Evolutionary conservation across 2,888 invertebrate species (phyloP).

Genomic region (Brenthis ino): DNA sequence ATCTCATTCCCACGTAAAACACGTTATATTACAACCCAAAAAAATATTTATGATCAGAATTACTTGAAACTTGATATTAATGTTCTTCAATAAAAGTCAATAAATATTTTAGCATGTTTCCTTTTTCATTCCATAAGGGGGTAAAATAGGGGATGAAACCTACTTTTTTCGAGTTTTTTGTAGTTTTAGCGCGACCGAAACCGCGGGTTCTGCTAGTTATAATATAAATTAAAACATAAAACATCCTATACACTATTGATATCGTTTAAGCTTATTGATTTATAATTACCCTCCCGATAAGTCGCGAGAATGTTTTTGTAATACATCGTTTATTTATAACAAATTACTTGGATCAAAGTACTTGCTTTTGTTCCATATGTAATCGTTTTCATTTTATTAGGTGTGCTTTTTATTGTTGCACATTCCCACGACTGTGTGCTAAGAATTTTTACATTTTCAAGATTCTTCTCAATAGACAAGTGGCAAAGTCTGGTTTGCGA

Average conservation of each 20-base stretch:
- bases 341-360: constrained; percentile 49
- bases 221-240: constrained; percentile 13
- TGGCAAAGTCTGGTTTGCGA: background rate
- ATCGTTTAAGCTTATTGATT: constrained; percentile 53
- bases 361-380: constrained; percentile 44
- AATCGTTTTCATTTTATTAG: constrained; percentile 39
- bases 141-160: too few relatives aligned
- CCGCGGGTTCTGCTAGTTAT: too few relatives aligned
- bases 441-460: constrained; percentile 15
- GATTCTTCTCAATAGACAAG: constrained; percentile 9
- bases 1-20: too few relatives aligned
- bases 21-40: too few relatives aligned
- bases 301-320: constrained; percentile 48
- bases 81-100: too few relatives aligned
- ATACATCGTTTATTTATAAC: constrained; percentile 51
- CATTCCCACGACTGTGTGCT: constrained; percentile 40
- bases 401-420: constrained; percentile 38
- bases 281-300: constrained; percentile 53
- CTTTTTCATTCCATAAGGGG: too few relatives aligned
- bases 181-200: too few relatives aligned
- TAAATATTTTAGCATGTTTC: too few relatives aligned
- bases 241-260: constrained; percentile 42
- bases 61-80: too few relatives aligned
- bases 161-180: too few relatives aligned
- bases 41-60: too few relatives aligned